Percentiles rank a stretch among this genome's conserved stretches.
Evolutionary conservation across 1,140 invertebrate genomes (phyloP).

Genomic region (Bombus superbus): DNA sequence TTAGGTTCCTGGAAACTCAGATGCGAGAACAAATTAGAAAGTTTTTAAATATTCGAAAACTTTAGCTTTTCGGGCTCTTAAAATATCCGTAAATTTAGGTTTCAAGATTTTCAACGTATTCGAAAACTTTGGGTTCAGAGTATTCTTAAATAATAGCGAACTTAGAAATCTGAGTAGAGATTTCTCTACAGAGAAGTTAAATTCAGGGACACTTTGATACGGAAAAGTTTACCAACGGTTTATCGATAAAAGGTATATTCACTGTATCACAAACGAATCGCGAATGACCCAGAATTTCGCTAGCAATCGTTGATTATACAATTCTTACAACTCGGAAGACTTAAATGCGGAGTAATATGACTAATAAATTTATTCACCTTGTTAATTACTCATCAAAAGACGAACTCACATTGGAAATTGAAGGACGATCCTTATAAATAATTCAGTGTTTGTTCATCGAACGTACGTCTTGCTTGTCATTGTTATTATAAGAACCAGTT

Average conservation of each 20-base stretch:
- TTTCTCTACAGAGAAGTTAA: no score
- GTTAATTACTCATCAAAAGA: neutral
- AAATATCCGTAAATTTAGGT: no score
- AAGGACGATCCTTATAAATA: slow-evolving; percentile 8
- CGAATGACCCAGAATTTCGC: neutral
- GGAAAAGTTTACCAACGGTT: no score
- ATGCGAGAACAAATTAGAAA: neutral
- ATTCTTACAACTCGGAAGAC: neutral
- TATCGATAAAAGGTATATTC: no score
- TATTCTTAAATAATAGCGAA: no score
- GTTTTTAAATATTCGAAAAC: no score
- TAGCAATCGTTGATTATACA: neutral
- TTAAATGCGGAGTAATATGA: neutral
- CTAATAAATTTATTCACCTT: neutral
- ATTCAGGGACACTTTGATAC: no score
- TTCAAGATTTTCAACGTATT: no score
- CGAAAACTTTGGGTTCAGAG: accelerated
- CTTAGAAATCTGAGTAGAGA: no score
- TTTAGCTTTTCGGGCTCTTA: neutral
- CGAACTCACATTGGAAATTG: neutral
- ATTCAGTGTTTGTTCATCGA: neutral
- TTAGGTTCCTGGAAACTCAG: neutral
- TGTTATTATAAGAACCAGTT: neutral
- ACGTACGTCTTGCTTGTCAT: neutral
- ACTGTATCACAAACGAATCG: no score